These are phyloP conservation scores for Tetropium fuscum DNA, from an alignment of 2,888 invertebrate genomes.

Conservation along the genomic window DNA sequence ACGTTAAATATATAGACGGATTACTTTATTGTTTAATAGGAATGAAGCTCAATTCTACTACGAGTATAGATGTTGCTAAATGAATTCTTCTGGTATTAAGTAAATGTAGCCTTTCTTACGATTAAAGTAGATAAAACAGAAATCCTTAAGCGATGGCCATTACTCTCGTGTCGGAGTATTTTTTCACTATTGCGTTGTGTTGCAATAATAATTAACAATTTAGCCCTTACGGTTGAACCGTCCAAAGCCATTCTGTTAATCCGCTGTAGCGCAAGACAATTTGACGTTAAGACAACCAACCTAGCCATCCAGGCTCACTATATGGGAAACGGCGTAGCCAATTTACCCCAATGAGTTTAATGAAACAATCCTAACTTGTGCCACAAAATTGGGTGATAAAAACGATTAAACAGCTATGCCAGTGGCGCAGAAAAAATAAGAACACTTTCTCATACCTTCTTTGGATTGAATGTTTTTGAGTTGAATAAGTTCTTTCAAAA, in stretches of 20 bases:
- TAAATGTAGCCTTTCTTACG: too few species aligned
- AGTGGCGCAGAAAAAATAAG: constrained; percentile 6
- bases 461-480: too few species aligned
- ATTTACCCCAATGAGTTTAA: constrained; percentile 44
- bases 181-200: constrained; percentile 12
- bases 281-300: constrained; percentile 34
- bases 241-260: constrained; percentile 39
- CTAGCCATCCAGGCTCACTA: constrained; percentile 9
- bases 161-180: constrained; percentile 4
- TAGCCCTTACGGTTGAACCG: constrained; percentile 30
- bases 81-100: too few species aligned
- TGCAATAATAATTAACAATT: constrained; percentile 42
- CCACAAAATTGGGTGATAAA: constrained; percentile 44
- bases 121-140: not conserved
- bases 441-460: too few species aligned
- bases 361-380: constrained; percentile 44
- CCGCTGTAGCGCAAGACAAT: constrained; percentile 39
- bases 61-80: too few species aligned
- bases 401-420: constrained; percentile 24
- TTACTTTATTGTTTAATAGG: too few species aligned
- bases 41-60: too few species aligned
- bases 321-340: constrained; percentile 36
- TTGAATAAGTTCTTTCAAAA: too few species aligned
- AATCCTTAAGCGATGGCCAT: not conserved
- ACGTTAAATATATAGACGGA: too few species aligned